Evolutionary conservation across 2,888 invertebrate species (phyloP), one percentile per base, ranked within the genome.

Genomic region (Drosophila nr. medialis): DNA sequence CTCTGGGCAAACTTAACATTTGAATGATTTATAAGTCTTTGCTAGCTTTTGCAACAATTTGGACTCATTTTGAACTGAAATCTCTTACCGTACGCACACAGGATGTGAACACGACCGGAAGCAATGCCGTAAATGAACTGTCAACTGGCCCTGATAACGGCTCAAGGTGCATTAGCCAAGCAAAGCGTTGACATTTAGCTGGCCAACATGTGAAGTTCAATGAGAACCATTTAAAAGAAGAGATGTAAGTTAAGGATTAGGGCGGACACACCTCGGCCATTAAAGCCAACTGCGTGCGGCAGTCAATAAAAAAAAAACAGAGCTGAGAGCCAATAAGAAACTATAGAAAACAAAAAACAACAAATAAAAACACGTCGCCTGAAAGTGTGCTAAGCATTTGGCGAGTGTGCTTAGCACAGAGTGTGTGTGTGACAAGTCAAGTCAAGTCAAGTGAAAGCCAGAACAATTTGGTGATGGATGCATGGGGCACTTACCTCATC

Each of bases 401-500:
- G 13, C 30, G 24, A 45, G 8, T 53, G 50, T 64, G 38, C 40
- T 74, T 54, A 53, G 61, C 65, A 38, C 65, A 58, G 73, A 30
- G 18, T 58, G 56, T 54, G 60, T 13, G 55, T 21, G 48, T 48
- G 69, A 18, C 18, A 42, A 27, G 29, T 32, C 34, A 6, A 4
- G 36, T 53, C 21, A 18, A 18, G 68, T 10, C 15, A 51, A 13
- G 34, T 36, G n/a, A 36, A 21, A 45, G 13, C 21, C 21, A 38
- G 4, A 8, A 69, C 63, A 64, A 75, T 79, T 69, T 53, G 75
- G 56, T 69, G 72, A 61, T 58, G 49, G 11, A 40, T 62, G 32
- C n/a, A 40, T 15, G 32, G 34, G 27, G 18, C 55, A 87, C 96
- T 95, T 92, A 99, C 99, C 97, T 99, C 99, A 94, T 99, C 99